Base-by-base conservation (phyloP, 2,888 invertebrate species). In the Stegana nigrithorax region DNA sequence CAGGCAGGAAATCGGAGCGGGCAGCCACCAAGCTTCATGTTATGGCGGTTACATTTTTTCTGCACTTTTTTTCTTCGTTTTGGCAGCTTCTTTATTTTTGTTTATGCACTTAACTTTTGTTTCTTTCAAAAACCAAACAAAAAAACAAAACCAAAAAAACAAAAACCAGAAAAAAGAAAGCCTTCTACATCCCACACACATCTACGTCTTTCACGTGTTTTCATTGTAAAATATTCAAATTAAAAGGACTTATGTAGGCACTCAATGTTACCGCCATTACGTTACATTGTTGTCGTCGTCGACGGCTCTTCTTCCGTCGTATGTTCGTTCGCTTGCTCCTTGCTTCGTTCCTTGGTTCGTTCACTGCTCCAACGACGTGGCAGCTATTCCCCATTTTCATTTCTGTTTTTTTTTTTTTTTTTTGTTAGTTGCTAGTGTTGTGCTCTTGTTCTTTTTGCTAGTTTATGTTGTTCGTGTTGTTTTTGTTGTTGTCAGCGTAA, bases 231-330 rank as follows among this genome's bases (percentile, higher is more conserved):
- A 80, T 81, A 81, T 80, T 80, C 77, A 80, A 80, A 80, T 80
- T 80, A 76, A 78, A 81, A 75, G 73, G 78, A 81, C 78, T 81
- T 81, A 72, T 76, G 80, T 80, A 75, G 81, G 72, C 81, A 81
- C 80, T 80, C 80, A 76, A 74, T 80, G 70, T 73, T 72, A 71
- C 69, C 74, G 69, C 72, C 73, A 72, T 75, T 78, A 73, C 72
- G 73, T 69, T 69, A 76, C 76, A 76, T 72, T 78, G 75, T 74
- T 74, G 71, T 72, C 55, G 32, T 10, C 29, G 17, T 26, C 53
- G 19, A 19, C 59, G n/a, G n/a, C n/a, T n/a, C n/a, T n/a, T n/a
- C n/a, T n/a, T n/a, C n/a, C n/a, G n/a, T 53, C 19, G 29, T 51
- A 56, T 65, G 65, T n/a, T 56, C 65, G 55, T 59, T 62, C 36